Evolutionary conservation across 1,140 invertebrate species (phyloP).

Genomic region (Helicorthomorpha holstii): DNA sequence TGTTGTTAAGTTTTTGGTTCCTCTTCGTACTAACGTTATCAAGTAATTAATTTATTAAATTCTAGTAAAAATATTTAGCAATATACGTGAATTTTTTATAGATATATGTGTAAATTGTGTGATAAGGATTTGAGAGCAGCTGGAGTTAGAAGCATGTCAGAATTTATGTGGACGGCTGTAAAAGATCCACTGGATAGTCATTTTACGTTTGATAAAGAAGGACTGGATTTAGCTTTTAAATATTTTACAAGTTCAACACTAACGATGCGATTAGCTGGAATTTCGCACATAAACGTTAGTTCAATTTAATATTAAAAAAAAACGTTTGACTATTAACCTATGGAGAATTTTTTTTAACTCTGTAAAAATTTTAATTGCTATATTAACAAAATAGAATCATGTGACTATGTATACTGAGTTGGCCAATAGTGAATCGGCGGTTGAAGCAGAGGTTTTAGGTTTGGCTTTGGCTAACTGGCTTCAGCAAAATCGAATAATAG

Average conservation of each 20-base stretch:
- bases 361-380: background rate
- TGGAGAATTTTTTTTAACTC: background rate
- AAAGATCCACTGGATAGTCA: constrained; percentile 79
- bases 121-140: constrained; percentile 74
- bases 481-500: constrained; percentile 75
- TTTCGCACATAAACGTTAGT: constrained; percentile 71
- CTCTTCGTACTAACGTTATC: constrained; percentile 62
- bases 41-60: constrained; percentile 23
- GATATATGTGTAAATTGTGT: constrained; percentile 77
- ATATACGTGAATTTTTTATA: constrained; percentile 12
- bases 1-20: constrained; percentile 70
- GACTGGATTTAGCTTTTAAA: constrained; percentile 77
- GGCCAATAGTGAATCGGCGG: constrained; percentile 64
- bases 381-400: constrained; percentile 37
- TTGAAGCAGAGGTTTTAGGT: constrained; percentile 64
- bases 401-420: constrained; percentile 79
- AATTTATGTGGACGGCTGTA: constrained; percentile 85
- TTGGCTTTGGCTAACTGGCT: constrained; percentile 73
- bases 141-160: constrained; percentile 80
- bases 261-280: constrained; percentile 75
- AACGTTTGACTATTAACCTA: background rate
- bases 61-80: background rate
- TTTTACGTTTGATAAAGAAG: constrained; percentile 70
- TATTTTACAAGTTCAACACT: constrained; percentile 85
- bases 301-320: background rate